phyloP scores from a whole-genome alignment of 2,888 invertebrate genomes.

The Drosophila silvestris region DNA sequence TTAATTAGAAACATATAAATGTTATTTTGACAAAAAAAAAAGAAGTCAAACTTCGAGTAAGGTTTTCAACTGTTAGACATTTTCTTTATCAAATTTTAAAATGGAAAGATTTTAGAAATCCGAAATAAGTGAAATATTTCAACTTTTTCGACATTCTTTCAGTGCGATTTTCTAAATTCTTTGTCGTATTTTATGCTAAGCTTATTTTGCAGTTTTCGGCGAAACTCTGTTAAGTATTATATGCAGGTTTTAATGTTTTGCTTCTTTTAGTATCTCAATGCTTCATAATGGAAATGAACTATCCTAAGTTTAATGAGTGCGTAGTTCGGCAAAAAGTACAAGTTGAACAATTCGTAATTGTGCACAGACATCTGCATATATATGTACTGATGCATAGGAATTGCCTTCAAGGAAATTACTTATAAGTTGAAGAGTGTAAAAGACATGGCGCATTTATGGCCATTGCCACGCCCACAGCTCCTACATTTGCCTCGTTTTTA shows the following conservation, averaged over 20 bases:
- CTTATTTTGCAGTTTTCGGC: not conserved
- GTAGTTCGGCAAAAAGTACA: not conserved
- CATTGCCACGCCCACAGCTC: slow-evolving; percentile 13
- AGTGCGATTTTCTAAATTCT: not conserved
- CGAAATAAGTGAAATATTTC: not conserved
- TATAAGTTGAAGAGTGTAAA: slow-evolving; percentile 46
- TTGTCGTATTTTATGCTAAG: not conserved
- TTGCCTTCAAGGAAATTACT: slow-evolving; percentile 61
- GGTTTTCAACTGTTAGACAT: not conserved
- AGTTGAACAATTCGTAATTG: slow-evolving; percentile 46
- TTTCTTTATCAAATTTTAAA: not conserved
- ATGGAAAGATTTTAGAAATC: not conserved
- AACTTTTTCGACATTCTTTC: not conserved
- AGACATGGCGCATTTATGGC: slow-evolving; percentile 52
- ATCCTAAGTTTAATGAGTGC: not conserved
- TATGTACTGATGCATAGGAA: slow-evolving; percentile 57
- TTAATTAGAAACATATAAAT: not conserved
- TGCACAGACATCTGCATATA: slow-evolving; percentile 45
- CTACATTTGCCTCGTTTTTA: slow-evolving; percentile 55
- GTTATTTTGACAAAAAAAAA: too few relatives aligned
- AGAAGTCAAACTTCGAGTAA: not conserved
- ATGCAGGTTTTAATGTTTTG: not conserved
- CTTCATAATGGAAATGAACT: not conserved
- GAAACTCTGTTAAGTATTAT: not conserved
- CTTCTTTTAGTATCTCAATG: not conserved